Percentiles rank a stretch among this genome's conserved stretches.
phyloP scores from a whole-genome alignment of 1,140 invertebrate species.

The Cydia splendana region DNA sequence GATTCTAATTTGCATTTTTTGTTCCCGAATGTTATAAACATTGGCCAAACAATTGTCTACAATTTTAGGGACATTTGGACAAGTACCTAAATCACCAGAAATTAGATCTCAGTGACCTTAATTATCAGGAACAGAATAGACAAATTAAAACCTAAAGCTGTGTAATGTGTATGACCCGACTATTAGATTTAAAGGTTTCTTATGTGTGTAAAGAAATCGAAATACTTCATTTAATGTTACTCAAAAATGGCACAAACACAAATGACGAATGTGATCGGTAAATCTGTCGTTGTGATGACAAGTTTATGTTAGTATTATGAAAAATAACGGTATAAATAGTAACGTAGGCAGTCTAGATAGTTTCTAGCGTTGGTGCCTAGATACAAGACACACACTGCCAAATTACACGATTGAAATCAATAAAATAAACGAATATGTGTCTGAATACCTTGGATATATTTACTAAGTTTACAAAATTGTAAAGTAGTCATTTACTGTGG shows the following conservation, averaged over 20 bases:
- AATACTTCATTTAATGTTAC: not conserved
- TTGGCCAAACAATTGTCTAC: too few relatives aligned
- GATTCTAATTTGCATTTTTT: too few relatives aligned
- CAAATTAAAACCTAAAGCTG: too few relatives aligned
- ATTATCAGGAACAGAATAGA: too few relatives aligned
- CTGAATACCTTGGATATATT: not conserved
- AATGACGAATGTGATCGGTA: not conserved
- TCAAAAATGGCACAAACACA: not conserved
- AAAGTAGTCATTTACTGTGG: not conserved
- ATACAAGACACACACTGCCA: not conserved
- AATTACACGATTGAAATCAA: slow-evolving; percentile 6
- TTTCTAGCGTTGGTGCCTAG: not conserved
- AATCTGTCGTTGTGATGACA: not conserved
- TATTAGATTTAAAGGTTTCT: too few relatives aligned
- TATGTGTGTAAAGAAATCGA: not conserved
- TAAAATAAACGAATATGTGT: not conserved
- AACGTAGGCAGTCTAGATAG: not conserved
- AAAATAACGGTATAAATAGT: slow-evolving; percentile 20
- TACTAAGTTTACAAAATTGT: not conserved
- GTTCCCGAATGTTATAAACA: too few relatives aligned
- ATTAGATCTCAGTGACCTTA: too few relatives aligned
- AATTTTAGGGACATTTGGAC: too few relatives aligned
- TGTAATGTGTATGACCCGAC: too few relatives aligned
- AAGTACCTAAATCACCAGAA: too few relatives aligned
- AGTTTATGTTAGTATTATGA: slow-evolving; percentile 10